Evolutionary conservation across 2,888 invertebrate species (phyloP).

Genomic region (Sphaerophoria taeniata): DNA sequence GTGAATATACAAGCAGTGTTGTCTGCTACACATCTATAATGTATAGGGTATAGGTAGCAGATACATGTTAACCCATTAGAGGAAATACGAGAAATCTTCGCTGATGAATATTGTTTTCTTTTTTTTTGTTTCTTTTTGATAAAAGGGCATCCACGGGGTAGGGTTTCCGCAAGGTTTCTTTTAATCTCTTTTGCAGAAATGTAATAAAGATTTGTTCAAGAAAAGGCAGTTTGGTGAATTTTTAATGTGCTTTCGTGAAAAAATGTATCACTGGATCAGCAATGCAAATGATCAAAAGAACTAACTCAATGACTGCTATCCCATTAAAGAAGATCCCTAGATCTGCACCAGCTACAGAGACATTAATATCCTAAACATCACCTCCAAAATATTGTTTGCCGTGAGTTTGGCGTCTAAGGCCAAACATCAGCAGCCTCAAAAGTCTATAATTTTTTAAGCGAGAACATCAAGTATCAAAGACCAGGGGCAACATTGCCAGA

Average conservation of each 20-base stretch:
- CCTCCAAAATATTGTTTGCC: too few relatives aligned
- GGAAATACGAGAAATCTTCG: constrained; percentile 47
- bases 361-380: too few relatives aligned
- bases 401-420: too few relatives aligned
- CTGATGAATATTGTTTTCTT: constrained; percentile 16
- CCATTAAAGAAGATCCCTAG: too few relatives aligned
- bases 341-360: too few relatives aligned
- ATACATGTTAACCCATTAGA: constrained; percentile 33
- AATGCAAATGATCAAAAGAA: too few relatives aligned
- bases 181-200: neutral
- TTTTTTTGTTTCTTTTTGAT: constrained; percentile 28
- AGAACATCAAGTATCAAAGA: too few relatives aligned
- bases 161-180: constrained; percentile 50
- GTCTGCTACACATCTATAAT: neutral
- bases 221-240: neutral
- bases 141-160: constrained; percentile 23
- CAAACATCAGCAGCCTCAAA: too few relatives aligned
- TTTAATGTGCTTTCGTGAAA: neutral
- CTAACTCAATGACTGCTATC: too few relatives aligned
- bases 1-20: neutral
- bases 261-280: too few relatives aligned
- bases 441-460: too few relatives aligned
- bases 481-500: too few relatives aligned
- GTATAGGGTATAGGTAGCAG: neutral
- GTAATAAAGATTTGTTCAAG: neutral